Base-by-base conservation (phyloP, 2,113 vertebrate genomes). In the Columbina picui region DNA sequence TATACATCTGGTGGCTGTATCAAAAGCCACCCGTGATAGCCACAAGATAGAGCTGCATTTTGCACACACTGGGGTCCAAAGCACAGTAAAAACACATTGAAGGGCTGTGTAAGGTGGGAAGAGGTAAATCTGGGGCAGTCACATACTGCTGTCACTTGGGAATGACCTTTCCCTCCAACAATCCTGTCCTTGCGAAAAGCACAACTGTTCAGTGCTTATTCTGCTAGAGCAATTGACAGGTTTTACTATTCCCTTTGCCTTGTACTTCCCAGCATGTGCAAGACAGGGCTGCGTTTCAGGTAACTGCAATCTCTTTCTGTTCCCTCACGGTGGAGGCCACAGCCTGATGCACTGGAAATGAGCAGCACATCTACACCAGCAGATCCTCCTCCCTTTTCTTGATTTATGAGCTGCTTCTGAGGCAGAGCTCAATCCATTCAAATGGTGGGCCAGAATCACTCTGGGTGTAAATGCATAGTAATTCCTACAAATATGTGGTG, bases 71-170 rank as follows among this genome's bases (percentile, higher is more conserved):
- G 21, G 12, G 19, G 15, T 29, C 21, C 68, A 69, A 57, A 68
- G 38, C 53, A 45, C 0, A 1, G 13, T 6, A 7, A 34, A 23
- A 38, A 0, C 30, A 8, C 2, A 6, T 21, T 64, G 49, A 14
- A 55, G 26, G 43, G 45, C 41, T 76, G 12, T 5, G 34, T 39
- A 73, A 84, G 7, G 55, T 0, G 1, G 34, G 27, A 85, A 60
- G 29, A 56, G 36, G 16, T 68, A 30, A 47, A 59, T 5, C 14
- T n/a, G 36, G 30, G 8, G 3, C 41, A 43, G 57, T 64, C 34
- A 12, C 55, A 64, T 45, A 30, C 38, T 4, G 0, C 53, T 59
- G 34, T 59, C 50, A 21, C n/a, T 41, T 41, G 19, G 10, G 26
- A 76, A 39, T 7, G 17, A 76, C 19, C 27, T 67, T n/a, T 41